A percentile compares a stretch with the other conserved stretches of the same genome.
Evolutionary conservation across 2,888 invertebrate species (phyloP).

Genomic region (Drosophila paramelanica): DNA sequence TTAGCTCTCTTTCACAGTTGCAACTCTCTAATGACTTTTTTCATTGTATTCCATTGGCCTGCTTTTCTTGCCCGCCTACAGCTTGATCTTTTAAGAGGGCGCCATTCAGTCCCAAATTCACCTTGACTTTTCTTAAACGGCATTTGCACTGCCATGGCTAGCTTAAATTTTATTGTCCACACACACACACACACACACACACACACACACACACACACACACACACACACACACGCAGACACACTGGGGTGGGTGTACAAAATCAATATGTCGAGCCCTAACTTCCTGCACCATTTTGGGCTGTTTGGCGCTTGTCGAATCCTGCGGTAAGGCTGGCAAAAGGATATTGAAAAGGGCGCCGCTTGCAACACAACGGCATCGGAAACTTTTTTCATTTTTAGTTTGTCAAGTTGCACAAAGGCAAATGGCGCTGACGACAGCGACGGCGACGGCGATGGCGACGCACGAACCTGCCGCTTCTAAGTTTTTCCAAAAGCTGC

Average conservation of each 20-base stretch:
- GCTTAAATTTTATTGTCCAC: conserved; percentile 53
- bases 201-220: conserved; percentile 1
- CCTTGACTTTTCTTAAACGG: conserved; percentile 51
- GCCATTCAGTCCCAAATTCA: conserved; percentile 43
- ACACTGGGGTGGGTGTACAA: conserved; percentile 18
- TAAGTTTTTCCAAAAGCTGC: conserved; percentile 59
- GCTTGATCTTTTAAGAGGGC: conserved; percentile 33
- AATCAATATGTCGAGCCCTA: conserved; percentile 70
- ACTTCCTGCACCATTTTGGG: conserved; percentile 44
- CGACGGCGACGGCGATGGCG: conserved; percentile 18
- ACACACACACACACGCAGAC: conserved; percentile 2
- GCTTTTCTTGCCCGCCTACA: neutral
- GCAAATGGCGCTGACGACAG: conserved; percentile 41
- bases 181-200: conserved; percentile 10
- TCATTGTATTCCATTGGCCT: neutral
- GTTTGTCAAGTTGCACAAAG: conserved; percentile 80
- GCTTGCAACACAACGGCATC: conserved; percentile 67
- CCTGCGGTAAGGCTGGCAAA: conserved; percentile 52
- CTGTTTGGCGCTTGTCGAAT: conserved; percentile 17
- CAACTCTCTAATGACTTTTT: neutral
- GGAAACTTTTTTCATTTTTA: conserved; percentile 80
- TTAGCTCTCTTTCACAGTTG: neutral
- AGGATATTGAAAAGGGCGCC: conserved; percentile 77
- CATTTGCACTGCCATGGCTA: conserved; percentile 36
- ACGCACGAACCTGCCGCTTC: conserved; percentile 42